phyloP scores from a whole-genome alignment of 2,113 vertebrate genomes.

The Chaenogobius annularis region DNA sequence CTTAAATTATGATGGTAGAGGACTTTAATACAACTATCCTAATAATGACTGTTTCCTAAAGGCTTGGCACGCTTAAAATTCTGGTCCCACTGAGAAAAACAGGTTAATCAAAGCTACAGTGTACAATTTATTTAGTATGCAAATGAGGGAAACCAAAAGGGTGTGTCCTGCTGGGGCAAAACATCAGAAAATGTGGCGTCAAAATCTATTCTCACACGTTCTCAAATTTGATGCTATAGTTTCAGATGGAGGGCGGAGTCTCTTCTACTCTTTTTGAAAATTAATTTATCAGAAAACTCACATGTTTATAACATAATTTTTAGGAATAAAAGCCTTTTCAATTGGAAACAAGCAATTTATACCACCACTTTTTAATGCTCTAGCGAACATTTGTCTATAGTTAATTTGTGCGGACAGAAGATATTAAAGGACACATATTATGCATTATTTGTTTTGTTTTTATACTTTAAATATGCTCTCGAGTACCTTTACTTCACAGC shows the following conservation, averaged over 20 bases:
- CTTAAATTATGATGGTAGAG: background rate
- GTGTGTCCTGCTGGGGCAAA: background rate
- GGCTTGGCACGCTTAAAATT: constrained; percentile 51
- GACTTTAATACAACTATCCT: constrained; percentile 17
- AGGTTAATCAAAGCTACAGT: constrained; percentile 17
- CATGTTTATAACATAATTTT: too few species aligned
- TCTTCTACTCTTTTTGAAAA: too few species aligned
- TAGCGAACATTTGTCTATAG: background rate
- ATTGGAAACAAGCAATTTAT: background rate
- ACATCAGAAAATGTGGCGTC: constrained; percentile 12
- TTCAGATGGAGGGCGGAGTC: too few species aligned
- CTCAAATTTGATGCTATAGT: too few species aligned
- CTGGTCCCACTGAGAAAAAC: constrained; percentile 22
- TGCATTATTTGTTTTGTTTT: too few species aligned
- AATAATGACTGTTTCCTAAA: constrained; percentile 12
- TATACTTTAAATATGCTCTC: too few species aligned
- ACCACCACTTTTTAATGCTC: background rate
- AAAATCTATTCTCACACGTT: background rate
- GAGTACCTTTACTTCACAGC: too few species aligned
- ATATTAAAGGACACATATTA: background rate
- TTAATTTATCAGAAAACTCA: too few species aligned
- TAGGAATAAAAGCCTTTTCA: background rate
- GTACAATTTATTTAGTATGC: background rate
- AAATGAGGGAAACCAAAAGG: constrained; percentile 15
- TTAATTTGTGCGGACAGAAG: background rate